phyloP scores from a whole-genome alignment of 1,140 invertebrate genomes.

The Pogonognathellus flavescens region DNA sequence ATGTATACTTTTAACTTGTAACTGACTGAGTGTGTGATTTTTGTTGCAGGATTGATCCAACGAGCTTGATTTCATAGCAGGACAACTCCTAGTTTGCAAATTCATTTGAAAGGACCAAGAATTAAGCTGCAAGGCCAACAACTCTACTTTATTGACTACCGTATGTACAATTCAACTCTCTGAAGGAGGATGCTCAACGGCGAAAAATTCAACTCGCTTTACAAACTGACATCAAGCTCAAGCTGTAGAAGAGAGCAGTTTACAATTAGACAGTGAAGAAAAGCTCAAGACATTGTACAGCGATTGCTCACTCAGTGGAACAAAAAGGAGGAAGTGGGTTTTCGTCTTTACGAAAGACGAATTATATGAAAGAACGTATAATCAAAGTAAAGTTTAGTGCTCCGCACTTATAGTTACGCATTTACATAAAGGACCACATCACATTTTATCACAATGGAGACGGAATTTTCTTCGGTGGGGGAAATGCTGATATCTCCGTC shows the following conservation, averaged over 20 bases:
- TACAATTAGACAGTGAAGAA: constrained; percentile 35
- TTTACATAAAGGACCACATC: neutral
- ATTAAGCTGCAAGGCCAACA: constrained; percentile 45
- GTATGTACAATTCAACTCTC: constrained; percentile 32
- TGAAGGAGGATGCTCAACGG: constrained; percentile 38
- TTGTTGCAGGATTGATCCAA: constrained; percentile 12
- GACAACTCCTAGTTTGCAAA: constrained; percentile 30
- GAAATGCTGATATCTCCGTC: constrained; percentile 1
- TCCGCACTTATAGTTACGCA: neutral
- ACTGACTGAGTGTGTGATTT: neutral
- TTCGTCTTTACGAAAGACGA: neutral
- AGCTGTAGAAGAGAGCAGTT: constrained; percentile 16
- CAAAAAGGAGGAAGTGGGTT: constrained; percentile 2
- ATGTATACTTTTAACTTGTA: neutral
- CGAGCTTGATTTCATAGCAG: constrained; percentile 29
- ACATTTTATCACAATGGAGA: constrained; percentile 2
- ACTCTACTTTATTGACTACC: constrained; percentile 6
- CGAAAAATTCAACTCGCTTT: constrained; percentile 13
- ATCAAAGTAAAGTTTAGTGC: constrained; percentile 19
- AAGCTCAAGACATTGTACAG: constrained; percentile 36
- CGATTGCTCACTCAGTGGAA: constrained; percentile 45
- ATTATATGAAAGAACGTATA: neutral
- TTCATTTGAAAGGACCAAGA: constrained; percentile 44
- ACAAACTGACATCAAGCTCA: constrained; percentile 19
- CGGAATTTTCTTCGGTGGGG: constrained; percentile 19